Evolutionary conservation across 2,888 invertebrate genomes (phyloP), one percentile per base, ranked within the genome.

Genomic region (Trimorus sp.): DNA sequence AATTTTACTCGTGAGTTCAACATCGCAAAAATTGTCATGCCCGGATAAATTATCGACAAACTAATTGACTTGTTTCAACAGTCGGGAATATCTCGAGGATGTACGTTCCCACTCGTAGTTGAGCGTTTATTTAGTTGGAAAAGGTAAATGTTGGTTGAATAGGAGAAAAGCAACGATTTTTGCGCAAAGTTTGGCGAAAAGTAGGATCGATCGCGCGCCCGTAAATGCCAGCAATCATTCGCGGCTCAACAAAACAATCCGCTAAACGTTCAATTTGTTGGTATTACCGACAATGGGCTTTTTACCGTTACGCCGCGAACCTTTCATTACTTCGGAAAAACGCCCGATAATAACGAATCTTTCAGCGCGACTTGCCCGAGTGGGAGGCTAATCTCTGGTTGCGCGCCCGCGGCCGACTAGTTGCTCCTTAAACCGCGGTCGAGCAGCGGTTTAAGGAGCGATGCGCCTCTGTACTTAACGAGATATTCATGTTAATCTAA

Each of bases 401-500:
- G 58, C 38, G 70, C 59, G 51, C 49, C 63, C 48, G 45, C 26
- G 51, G 40, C 9, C 11, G 63, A 62, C 78, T 71, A 59, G 76
- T 62, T 62, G 62, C 49, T 37, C 53, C 15, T 45, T 71, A 11
- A 51, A 42, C 54, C 66, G 49, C 36, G 49, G 42, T 59, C 37
- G 66, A 51, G 60, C 45, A 59, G 53, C 16, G 36, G 12, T 62
- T 68, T 62, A 45, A 76, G 66, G 54, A 36, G 56, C 69, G 37
- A 8, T 69, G 68, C 68, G 45, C 56, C 58, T 54, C 69, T 49
- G 68, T 63, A 76, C 63, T 56, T 77, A 77, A 77, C 58, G 77
- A 76, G 75, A 75, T 60, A 75, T 75, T 75, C 75, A 68, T 60
- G 53, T 59, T 75, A 59, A 75, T 75, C 68, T 66, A 75, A 68